Conservation (phyloP, 2,797 vertebrate species). For the Ctenochaetus hawaiiensis region DNA sequence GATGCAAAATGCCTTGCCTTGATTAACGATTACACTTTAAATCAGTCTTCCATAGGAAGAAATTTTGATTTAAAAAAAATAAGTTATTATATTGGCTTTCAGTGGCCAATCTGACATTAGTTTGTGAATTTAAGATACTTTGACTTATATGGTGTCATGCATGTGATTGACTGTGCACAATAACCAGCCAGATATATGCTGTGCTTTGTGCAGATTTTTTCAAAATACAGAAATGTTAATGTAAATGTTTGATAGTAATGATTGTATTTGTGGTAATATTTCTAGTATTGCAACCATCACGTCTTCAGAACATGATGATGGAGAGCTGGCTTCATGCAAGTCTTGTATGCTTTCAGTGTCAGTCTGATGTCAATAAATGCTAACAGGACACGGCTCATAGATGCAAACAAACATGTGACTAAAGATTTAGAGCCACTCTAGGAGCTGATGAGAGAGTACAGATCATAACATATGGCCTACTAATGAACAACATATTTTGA, state of each 20-base stretch:
- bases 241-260: slow-evolving; percentile 43
- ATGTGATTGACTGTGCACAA: slow-evolving; percentile 24
- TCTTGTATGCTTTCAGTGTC: slow-evolving; percentile 35
- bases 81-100: slow-evolving; percentile 37
- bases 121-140: slow-evolving; percentile 35
- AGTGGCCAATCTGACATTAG: slow-evolving; percentile 20
- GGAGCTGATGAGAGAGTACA: slow-evolving; percentile 4
- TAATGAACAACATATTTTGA: background rate
- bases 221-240: slow-evolving; percentile 22
- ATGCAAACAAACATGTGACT: slow-evolving; percentile 25
- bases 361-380: slow-evolving; percentile 17
- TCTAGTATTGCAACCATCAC: slow-evolving; percentile 33
- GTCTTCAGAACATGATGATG: slow-evolving; percentile 18
- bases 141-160: slow-evolving; percentile 57
- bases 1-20: slow-evolving; percentile 54
- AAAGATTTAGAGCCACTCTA: background rate
- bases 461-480: background rate
- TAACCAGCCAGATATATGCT: slow-evolving; percentile 43
- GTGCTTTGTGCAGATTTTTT: slow-evolving; percentile 7
- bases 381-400: slow-evolving; percentile 36
- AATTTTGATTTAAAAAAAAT: slow-evolving; percentile 37
- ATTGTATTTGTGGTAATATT: slow-evolving; percentile 26
- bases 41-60: slow-evolving; percentile 86
- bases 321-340: slow-evolving; percentile 55
- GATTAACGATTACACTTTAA: slow-evolving; percentile 40